phyloP scores from a whole-genome alignment of 1,140 invertebrate species.

The Helicoverpa zea region DNA sequence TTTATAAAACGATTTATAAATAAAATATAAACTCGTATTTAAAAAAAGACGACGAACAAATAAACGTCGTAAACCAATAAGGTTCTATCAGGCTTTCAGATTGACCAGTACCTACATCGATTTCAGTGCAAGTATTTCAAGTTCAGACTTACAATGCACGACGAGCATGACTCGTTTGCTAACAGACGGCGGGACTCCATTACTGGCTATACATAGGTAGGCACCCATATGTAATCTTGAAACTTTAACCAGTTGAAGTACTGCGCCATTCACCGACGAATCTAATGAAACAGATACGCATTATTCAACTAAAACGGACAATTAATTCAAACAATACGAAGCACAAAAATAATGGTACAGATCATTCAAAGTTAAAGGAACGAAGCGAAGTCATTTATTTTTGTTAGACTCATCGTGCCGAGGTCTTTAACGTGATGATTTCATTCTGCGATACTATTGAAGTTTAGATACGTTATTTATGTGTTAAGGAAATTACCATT shows the following conservation, averaged over 20 bases:
- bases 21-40: no score
- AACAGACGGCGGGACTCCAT: slow-evolving; percentile 95
- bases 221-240: slow-evolving; percentile 96
- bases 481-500: no score
- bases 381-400: slow-evolving; percentile 17
- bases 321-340: slow-evolving; percentile 14
- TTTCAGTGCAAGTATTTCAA: not conserved
- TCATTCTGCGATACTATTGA: not conserved
- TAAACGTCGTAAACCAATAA: no score
- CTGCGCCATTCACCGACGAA: slow-evolving; percentile 91
- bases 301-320: slow-evolving; percentile 8
- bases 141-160: slow-evolving; percentile 93
- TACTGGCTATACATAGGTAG: slow-evolving; percentile 95
- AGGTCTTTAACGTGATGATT: not conserved
- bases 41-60: no score
- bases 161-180: slow-evolving; percentile 95
- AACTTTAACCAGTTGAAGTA: slow-evolving; percentile 93
- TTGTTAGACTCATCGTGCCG: not conserved
- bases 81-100: no score
- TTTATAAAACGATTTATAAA: not conserved
- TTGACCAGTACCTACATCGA: no score
- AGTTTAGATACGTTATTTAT: no score
- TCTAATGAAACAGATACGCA: slow-evolving; percentile 76
- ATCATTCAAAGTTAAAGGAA: slow-evolving; percentile 18
- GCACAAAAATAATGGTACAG: slow-evolving; percentile 8